Percentiles rank a stretch among this genome's conserved stretches.
Evolutionary conservation across 35 echinoderm and acorn worm genomes (phyloP).

Genomic region (Amphiura filiformis): DNA sequence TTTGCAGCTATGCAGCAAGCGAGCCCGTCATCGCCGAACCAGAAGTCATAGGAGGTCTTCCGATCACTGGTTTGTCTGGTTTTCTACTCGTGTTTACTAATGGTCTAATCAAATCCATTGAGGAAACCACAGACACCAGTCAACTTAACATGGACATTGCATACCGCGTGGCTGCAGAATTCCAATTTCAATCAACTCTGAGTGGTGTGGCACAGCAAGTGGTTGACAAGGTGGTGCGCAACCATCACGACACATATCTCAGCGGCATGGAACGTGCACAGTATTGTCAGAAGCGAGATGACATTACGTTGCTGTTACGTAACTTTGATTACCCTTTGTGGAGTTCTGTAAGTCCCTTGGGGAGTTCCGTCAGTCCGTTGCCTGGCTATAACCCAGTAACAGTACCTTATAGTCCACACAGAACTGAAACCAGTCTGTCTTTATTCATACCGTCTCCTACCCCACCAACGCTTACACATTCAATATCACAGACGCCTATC

Average conservation of each 20-base stretch:
- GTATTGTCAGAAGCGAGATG: constrained; percentile 72
- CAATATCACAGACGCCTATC: constrained; percentile 7
- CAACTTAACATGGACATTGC: constrained; percentile 83
- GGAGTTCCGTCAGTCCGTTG: too few species aligned
- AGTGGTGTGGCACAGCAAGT: constrained; percentile 91
- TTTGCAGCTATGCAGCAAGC: constrained; percentile 59
- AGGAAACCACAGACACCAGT: constrained; percentile 61
- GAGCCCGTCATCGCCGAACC: constrained; percentile 96
- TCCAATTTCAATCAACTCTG: constrained; percentile 70
- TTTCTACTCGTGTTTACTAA: constrained; percentile 91
- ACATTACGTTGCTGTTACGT: constrained; percentile 89
- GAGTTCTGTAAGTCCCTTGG: background rate
- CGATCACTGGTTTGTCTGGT: constrained; percentile 33
- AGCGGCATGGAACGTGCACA: constrained; percentile 22
- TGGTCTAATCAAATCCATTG: constrained; percentile 80
- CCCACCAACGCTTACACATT: background rate
- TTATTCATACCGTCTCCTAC: constrained; percentile 21
- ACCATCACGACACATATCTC: constrained; percentile 88
- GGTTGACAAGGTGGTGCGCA: constrained; percentile 88
- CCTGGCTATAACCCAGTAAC: constrained; percentile 30
- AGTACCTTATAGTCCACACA: constrained; percentile 39
- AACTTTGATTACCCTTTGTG: constrained; percentile 84
- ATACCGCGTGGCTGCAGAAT: constrained; percentile 77
- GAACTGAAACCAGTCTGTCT: background rate
- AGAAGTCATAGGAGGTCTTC: constrained; percentile 82